Conservation (phyloP, 2,113 vertebrate genomes). For the Chionomys nivalis region DNA sequence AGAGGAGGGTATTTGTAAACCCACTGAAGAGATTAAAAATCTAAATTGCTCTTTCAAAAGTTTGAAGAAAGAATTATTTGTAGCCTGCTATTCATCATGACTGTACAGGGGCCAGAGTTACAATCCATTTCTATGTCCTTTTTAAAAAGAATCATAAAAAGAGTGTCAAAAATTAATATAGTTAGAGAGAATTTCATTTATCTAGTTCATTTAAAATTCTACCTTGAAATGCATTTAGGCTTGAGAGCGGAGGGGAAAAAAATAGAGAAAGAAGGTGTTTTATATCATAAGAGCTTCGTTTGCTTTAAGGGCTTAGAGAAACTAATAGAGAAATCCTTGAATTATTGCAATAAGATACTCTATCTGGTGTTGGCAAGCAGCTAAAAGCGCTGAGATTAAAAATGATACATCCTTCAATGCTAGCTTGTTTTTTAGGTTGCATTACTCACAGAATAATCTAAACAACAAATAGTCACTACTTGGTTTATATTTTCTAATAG, state of each 20-base stretch:
- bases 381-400: conserved; percentile 88
- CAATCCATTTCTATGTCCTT: conserved; percentile 77
- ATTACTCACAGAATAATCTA: conserved; percentile 87
- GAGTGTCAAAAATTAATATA: conserved; percentile 83
- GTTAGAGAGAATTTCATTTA: conserved; percentile 85
- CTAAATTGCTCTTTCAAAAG: conserved; percentile 77
- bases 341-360: conserved; percentile 87
- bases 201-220: conserved; percentile 84
- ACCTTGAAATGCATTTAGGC: conserved; percentile 84
- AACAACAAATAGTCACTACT: conserved; percentile 86
- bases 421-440: conserved; percentile 81
- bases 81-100: conserved; percentile 77
- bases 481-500: conserved; percentile 88
- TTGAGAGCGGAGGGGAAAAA: conserved; percentile 79
- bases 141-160: conserved; percentile 83
- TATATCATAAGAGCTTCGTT: conserved; percentile 85
- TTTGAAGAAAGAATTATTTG: conserved; percentile 77
- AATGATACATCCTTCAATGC: conserved; percentile 87
- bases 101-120: conserved; percentile 25
- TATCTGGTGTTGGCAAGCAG: conserved; percentile 86
- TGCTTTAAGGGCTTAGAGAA: conserved; percentile 87
- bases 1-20: background rate
- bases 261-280: conserved; percentile 83
- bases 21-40: conserved; percentile 69
- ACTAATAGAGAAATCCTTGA: conserved; percentile 89